Conservation (phyloP, 2,888 invertebrate species). For the Drosophila paramelanica region DNA sequence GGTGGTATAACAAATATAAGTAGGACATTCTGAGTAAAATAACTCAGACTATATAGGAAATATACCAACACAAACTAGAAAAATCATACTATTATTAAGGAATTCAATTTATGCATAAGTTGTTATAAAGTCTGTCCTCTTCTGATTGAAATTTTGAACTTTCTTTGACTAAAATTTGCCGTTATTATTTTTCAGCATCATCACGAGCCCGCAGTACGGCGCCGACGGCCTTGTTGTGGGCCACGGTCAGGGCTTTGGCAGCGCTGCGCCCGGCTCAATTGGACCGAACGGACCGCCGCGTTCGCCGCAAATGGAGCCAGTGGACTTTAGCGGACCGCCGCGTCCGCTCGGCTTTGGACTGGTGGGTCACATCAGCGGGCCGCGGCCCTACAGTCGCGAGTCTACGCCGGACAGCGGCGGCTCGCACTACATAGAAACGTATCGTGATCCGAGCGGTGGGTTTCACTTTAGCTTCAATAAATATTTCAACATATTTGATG, state of each 20-base stretch:
- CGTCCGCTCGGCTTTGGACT: slow-evolving; percentile 87
- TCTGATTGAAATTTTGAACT: background rate
- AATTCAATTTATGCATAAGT: too few species aligned
- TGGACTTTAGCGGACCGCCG: slow-evolving; percentile 89
- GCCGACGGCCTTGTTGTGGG: slow-evolving; percentile 84
- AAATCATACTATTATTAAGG: background rate
- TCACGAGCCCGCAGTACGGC: slow-evolving; percentile 87
- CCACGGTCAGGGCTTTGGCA: slow-evolving; percentile 87
- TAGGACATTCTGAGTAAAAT: too few species aligned
- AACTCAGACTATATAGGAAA: too few species aligned
- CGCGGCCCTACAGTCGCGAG: slow-evolving; percentile 91
- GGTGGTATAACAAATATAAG: too few species aligned
- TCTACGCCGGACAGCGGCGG: slow-evolving; percentile 95
- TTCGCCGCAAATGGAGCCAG: slow-evolving; percentile 89
- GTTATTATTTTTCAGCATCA: slow-evolving; percentile 66
- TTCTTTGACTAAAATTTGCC: background rate
- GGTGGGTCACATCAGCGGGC: slow-evolving; percentile 87
- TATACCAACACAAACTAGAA: too few species aligned
- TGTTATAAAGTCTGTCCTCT: background rate
- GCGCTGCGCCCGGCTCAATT: slow-evolving; percentile 79
- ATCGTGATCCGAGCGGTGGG: slow-evolving; percentile 93
- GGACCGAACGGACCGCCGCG: slow-evolving; percentile 85
- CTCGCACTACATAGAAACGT: slow-evolving; percentile 94
- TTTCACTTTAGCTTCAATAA: slow-evolving; percentile 21
- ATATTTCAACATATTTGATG: too few species aligned